A percentile compares a stretch with the other conserved stretches of the same genome.
phyloP scores from a whole-genome alignment of 2,888 invertebrate species.

The Drosophila tanythrix region DNA sequence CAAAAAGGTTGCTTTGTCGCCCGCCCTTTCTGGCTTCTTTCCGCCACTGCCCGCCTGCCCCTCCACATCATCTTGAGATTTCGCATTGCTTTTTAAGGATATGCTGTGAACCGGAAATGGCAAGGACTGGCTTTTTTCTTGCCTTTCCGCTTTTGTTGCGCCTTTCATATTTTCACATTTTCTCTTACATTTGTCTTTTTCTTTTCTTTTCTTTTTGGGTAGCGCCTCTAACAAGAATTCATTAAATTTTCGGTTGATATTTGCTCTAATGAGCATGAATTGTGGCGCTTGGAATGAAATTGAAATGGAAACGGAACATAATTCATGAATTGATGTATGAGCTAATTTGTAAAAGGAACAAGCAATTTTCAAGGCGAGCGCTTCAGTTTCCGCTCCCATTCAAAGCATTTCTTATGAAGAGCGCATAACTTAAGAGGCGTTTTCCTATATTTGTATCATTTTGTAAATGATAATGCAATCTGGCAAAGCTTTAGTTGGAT shows the following conservation, averaged over 20 bases:
- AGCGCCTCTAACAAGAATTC: slow-evolving; percentile 45
- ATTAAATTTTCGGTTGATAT: slow-evolving; percentile 48
- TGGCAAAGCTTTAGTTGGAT: not conserved
- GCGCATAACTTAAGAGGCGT: not conserved
- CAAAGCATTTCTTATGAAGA: not conserved
- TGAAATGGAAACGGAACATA: slow-evolving; percentile 33
- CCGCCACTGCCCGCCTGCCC: not conserved
- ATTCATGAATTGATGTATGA: slow-evolving; percentile 42
- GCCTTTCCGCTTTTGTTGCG: slow-evolving; percentile 23
- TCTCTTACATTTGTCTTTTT: slow-evolving; percentile 28
- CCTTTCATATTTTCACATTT: slow-evolving; percentile 43
- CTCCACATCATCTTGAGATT: not conserved
- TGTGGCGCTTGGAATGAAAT: slow-evolving; percentile 17
- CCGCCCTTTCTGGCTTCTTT: slow-evolving; percentile 16
- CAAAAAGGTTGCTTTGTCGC: slow-evolving; percentile 45
- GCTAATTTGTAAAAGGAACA: slow-evolving; percentile 41
- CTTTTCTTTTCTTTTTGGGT: slow-evolving; percentile 7
- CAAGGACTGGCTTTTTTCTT: slow-evolving; percentile 25
- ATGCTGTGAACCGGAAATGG: slow-evolving; percentile 50
- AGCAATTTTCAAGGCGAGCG: slow-evolving; percentile 42
- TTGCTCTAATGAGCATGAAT: slow-evolving; percentile 47
- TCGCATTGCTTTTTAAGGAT: slow-evolving; percentile 29
- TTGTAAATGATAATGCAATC: not conserved
- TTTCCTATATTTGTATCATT: not conserved
- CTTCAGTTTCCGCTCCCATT: not conserved